Evolutionary conservation across 2,113 vertebrate species (phyloP).

Genomic region (Rhagologus leucostigma): DNA sequence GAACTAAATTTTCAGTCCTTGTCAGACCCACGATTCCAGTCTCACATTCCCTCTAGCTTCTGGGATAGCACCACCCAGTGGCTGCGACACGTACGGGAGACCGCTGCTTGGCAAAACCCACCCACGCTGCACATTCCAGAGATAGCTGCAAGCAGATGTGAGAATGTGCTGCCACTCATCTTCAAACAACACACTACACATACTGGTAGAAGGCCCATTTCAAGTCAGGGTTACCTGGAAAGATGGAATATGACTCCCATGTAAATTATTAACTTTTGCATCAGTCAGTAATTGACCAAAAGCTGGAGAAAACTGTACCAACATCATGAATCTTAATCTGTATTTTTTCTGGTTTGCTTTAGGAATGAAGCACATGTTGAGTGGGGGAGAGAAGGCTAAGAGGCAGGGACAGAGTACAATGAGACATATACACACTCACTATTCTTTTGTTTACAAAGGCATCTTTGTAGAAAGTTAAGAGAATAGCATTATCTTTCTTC

Average conservation of each 20-base stretch:
- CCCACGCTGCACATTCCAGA: neutral
- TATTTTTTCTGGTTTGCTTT: neutral
- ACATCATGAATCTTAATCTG: neutral
- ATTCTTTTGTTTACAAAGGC: slow-evolving; percentile 6
- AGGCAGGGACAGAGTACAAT: neutral
- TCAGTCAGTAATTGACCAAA: neutral
- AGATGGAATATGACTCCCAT: neutral
- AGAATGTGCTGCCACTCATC: slow-evolving; percentile 13
- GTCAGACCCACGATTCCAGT: neutral
- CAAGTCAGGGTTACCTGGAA: neutral
- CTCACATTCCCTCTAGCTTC: slow-evolving; percentile 17
- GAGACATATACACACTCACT: neutral
- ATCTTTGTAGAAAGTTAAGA: slow-evolving; percentile 3
- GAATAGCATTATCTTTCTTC: slow-evolving; percentile 19
- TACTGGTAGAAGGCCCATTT: neutral
- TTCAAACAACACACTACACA: slow-evolving; percentile 22
- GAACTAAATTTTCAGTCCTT: neutral
- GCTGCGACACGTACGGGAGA: neutral
- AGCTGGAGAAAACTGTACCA: neutral
- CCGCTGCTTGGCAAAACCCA: neutral
- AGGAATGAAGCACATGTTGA: neutral
- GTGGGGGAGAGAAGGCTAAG: neutral
- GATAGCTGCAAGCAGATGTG: slow-evolving; percentile 45
- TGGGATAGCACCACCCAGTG: slow-evolving; percentile 68
- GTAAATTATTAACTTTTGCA: neutral